Evolutionary conservation across 2,888 invertebrate genomes (phyloP).

Genomic region (Microdon myrmicae): DNA sequence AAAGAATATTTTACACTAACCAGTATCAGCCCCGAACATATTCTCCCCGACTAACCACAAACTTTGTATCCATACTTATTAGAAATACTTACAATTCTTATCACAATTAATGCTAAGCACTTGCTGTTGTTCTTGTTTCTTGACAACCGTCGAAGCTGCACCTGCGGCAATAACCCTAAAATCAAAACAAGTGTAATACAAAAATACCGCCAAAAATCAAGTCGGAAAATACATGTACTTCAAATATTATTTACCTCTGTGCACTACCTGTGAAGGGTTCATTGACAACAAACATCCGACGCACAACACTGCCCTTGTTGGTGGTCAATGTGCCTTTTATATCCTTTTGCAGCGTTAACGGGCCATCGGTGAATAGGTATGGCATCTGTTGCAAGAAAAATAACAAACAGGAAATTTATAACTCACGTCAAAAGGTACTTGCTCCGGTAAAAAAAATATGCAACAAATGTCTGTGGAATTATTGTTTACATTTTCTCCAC

Average conservation of each 20-base stretch:
- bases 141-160: conserved; percentile 62
- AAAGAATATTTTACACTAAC: too few species aligned
- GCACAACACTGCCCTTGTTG: conserved; percentile 65
- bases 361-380: conserved; percentile 66
- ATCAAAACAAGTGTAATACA: conserved; percentile 6
- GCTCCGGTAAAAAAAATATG: background rate
- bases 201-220: too few species aligned
- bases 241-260: conserved; percentile 66
- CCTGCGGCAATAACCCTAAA: conserved; percentile 66
- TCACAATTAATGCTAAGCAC: conserved; percentile 67
- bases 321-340: conserved; percentile 64
- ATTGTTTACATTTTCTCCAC: conserved; percentile 27
- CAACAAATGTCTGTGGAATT: conserved; percentile 1
- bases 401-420: conserved; percentile 2
- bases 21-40: too few species aligned
- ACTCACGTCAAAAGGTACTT: background rate
- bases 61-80: too few species aligned
- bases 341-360: conserved; percentile 67
- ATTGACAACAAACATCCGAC: conserved; percentile 67
- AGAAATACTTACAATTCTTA: conserved; percentile 66
- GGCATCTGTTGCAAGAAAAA: conserved; percentile 62
- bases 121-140: conserved; percentile 66
- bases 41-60: too few species aligned
- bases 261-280: conserved; percentile 64
- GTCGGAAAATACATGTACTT: too few species aligned